Evolutionary conservation across 2,113 vertebrate genomes (phyloP).

Genomic region (Martes martes): DNA sequence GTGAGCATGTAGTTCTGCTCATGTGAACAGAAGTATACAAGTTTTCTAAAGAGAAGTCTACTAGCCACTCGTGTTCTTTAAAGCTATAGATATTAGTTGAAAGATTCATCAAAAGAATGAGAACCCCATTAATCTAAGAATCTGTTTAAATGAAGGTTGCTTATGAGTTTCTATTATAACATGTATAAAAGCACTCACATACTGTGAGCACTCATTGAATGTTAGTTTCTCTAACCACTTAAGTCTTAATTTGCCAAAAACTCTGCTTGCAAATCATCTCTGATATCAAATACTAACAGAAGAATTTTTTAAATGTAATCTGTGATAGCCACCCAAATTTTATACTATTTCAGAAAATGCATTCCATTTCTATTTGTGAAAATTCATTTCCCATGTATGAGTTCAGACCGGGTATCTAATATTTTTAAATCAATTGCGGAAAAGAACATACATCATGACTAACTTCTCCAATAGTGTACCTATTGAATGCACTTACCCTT

Average conservation of each 20-base stretch:
- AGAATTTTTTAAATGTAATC: slow-evolving; percentile 39
- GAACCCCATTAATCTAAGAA: background rate
- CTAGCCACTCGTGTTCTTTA: background rate
- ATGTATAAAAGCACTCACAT: background rate
- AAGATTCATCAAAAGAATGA: background rate
- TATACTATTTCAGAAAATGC: slow-evolving; percentile 51
- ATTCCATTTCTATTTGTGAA: slow-evolving; percentile 53
- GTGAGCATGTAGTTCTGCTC: background rate
- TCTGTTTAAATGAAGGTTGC: background rate
- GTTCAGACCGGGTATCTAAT: slow-evolving; percentile 50
- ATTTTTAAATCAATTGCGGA: slow-evolving; percentile 60
- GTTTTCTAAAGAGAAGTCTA: background rate
- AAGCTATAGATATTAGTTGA: background rate
- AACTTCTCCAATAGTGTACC: slow-evolving; percentile 3
- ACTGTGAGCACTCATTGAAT: background rate
- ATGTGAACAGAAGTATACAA: background rate
- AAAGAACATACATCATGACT: slow-evolving; percentile 54
- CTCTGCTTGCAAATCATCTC: background rate
- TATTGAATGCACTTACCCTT: background rate
- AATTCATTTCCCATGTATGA: slow-evolving; percentile 59
- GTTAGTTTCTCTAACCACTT: slow-evolving; percentile 12
- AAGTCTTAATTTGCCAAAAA: slow-evolving; percentile 28
- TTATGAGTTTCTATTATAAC: background rate
- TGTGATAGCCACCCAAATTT: slow-evolving; percentile 39
- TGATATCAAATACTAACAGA: background rate